phyloP scores from a whole-genome alignment of 2,888 invertebrate genomes.

The Eupithecia exiguata region DNA sequence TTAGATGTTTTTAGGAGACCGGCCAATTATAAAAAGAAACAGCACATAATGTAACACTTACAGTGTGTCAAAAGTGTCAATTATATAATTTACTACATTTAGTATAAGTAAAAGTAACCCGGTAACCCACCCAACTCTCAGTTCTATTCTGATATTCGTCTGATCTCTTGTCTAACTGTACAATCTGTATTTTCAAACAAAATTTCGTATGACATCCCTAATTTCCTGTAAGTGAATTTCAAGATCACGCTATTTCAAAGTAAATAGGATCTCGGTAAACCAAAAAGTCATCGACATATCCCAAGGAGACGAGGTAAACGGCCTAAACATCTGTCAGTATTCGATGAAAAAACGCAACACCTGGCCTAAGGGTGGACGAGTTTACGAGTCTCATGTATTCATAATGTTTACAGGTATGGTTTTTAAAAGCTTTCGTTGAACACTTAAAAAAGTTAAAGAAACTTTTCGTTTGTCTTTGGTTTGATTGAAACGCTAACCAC shows the following conservation, averaged over 20 bases:
- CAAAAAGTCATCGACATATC: conserved; percentile 2
- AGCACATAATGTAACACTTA: neutral
- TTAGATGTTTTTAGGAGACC: too few relatives aligned
- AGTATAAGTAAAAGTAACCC: too few relatives aligned
- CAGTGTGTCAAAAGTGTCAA: neutral
- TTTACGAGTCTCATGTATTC: neutral
- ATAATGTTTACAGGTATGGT: neutral
- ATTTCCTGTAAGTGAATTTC: too few relatives aligned
- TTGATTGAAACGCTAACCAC: neutral
- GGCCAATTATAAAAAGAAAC: neutral
- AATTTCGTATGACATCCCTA: too few relatives aligned
- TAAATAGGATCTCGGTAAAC: neutral
- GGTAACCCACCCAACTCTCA: too few relatives aligned
- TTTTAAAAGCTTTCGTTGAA: neutral
- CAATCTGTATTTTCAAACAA: too few relatives aligned
- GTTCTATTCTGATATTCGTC: too few relatives aligned
- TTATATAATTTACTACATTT: too few relatives aligned
- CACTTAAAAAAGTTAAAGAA: neutral
- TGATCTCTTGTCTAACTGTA: too few relatives aligned
- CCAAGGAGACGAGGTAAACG: conserved; percentile 53
- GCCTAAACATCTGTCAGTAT: conserved; percentile 57
- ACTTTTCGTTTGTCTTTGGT: neutral
- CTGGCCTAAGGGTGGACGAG: conserved; percentile 47
- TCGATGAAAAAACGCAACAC: conserved; percentile 56
- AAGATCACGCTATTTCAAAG: neutral